These are phyloP conservation scores for Etheostoma nigrum DNA, from an alignment of 2,797 vertebrate species.

Conservation along the genomic window DNA sequence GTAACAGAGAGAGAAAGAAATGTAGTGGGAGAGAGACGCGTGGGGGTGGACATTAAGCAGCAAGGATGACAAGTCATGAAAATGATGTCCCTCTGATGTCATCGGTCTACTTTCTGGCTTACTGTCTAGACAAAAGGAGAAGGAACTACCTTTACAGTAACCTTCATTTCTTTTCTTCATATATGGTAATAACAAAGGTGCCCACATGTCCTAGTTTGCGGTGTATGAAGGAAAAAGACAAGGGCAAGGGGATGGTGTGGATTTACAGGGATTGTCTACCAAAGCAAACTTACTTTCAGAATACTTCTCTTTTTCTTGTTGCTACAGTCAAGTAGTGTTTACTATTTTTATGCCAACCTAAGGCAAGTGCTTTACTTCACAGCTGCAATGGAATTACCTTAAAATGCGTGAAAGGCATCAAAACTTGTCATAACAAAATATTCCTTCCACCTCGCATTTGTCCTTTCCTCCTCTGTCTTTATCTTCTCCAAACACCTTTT, in stretches of 20 bases:
- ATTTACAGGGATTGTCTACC: conserved; percentile 36
- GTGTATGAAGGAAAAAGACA: conserved; percentile 28
- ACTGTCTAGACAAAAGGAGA: conserved; percentile 64
- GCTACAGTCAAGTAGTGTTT: conserved; percentile 29
- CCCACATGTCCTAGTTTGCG: conserved; percentile 50
- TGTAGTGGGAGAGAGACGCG: background rate
- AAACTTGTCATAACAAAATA: conserved; percentile 42
- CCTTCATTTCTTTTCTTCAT: conserved; percentile 56
- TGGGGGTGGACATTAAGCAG: conserved; percentile 26
- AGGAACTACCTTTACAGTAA: conserved; percentile 56
- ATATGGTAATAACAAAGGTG: conserved; percentile 44
- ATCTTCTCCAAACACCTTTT: conserved; percentile 39
- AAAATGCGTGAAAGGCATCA: conserved; percentile 42
- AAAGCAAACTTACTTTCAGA: conserved; percentile 36
- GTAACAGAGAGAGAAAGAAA: conserved; percentile 22
- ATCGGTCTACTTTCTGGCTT: conserved; percentile 61
- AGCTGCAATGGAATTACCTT: conserved; percentile 53
- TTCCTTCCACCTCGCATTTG: conserved; percentile 35
- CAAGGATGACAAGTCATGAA: conserved; percentile 57
- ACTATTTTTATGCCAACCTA: conserved; percentile 21
- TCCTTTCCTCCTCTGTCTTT: conserved; percentile 33
- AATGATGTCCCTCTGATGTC: conserved; percentile 58
- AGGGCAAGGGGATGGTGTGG: conserved; percentile 22
- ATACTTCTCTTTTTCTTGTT: conserved; percentile 29
- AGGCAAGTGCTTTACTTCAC: conserved; percentile 18